Conservation (phyloP, 2,113 vertebrate species). For the Colistium nudipinnis region DNA sequence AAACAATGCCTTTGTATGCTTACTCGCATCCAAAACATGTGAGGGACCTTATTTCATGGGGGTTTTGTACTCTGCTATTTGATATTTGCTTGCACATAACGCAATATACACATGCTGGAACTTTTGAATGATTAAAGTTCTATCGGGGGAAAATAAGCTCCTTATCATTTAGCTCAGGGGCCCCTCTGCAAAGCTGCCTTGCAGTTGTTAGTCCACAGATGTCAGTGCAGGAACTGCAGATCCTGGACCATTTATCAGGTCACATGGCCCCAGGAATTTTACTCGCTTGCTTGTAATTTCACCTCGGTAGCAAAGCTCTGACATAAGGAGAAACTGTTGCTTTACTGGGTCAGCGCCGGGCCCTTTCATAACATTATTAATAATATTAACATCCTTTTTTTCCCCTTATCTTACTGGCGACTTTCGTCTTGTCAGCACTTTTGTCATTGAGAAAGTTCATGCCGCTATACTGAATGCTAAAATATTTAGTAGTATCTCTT, state of each 20-base stretch:
- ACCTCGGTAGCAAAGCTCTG: neutral
- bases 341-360: neutral
- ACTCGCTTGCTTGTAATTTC: constrained; percentile 20
- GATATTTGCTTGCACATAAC: neutral
- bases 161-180: constrained; percentile 37
- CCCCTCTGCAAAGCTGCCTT: constrained; percentile 38
- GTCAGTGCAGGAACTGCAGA: constrained; percentile 39
- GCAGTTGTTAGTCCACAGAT: constrained; percentile 34
- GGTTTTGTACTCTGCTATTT: neutral
- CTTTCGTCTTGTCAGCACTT: neutral
- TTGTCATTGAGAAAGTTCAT: constrained; percentile 8
- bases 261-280: constrained; percentile 66
- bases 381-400: neutral
- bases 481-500: no score
- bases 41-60: no score
- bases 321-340: constrained; percentile 2
- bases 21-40: neutral
- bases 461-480: neutral
- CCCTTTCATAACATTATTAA: neutral
- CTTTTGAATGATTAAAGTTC: constrained; percentile 41
- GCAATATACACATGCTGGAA: constrained; percentile 5
- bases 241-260: constrained; percentile 57
- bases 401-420: neutral
- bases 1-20: neutral
- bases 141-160: constrained; percentile 44